Evolutionary conservation across 2,888 invertebrate species (phyloP), one percentile per base, ranked within the genome.

Genomic region (Drosophila setosimentum): DNA sequence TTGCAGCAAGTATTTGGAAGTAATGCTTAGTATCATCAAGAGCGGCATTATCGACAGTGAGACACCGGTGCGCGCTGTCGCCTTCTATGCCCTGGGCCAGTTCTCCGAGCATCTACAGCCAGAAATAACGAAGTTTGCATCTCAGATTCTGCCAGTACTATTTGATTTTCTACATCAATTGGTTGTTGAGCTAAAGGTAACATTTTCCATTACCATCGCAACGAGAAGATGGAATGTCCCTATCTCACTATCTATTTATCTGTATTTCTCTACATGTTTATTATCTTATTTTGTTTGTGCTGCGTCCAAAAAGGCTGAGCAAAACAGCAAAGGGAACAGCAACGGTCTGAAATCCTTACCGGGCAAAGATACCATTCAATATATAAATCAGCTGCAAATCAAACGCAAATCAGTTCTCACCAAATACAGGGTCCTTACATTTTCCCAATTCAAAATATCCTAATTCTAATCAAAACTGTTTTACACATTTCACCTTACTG

Each of bases 71-170:
- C 94, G 96, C 57, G 96, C 96, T 92, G 95, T 96, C 1, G 96
- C 97, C 0, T 94, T 97, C 54, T 97, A 96, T 93, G 96, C 97
- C 0, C 93, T 97, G 6, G 97, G 97, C 0, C 97, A 97, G 92
- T 97, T 97, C 92, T 95, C 97, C 0, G 97, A 97, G 91, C 95
- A 96, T 93, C 93, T 97, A 55, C 97, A 96, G 94, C 97, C 97
- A 4, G 96, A 96, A 76, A 96, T 97, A 70, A 96, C 96, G 76
- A 95, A 95, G 82, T 96, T 95, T 92, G 95, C 96, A 0, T 94
- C 95, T 0, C 95, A 96, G 85, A 92, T 97, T 45, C 92, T 97
- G 51, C 97, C 97, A 1, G 94, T 97, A 50, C 93, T 97, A 7
- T 96, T 96, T 86, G 95, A 96, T 73, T 96, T 95, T 87, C 92